Percentiles rank a stretch among this genome's conserved stretches.
phyloP scores from a whole-genome alignment of 2,888 invertebrate species.

The Ophion obscuratus region DNA sequence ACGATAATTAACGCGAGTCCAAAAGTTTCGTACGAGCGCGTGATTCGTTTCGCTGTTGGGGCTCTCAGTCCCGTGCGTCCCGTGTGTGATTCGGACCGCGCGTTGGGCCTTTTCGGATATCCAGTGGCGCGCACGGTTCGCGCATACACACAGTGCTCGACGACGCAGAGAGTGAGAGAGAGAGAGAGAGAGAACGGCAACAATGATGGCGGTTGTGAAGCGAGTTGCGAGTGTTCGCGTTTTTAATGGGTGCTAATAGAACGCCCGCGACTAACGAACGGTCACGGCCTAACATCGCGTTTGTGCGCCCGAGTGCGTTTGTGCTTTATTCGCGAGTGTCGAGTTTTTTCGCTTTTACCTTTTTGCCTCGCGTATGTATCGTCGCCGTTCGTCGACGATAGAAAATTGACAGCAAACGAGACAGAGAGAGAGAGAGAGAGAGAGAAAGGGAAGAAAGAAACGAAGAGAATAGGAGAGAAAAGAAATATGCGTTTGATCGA shows the following conservation, averaged over 20 bases:
- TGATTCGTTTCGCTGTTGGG: slow-evolving; percentile 9
- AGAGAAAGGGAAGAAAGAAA: not conserved
- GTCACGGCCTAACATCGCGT: slow-evolving; percentile 45
- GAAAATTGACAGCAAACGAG: slow-evolving; percentile 1
- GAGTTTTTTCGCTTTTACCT: not conserved
- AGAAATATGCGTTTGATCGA: slow-evolving; percentile 58
- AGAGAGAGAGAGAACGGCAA: slow-evolving; percentile 68
- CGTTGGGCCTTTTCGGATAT: not conserved
- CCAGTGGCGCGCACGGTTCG: not conserved
- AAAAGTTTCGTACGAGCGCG: slow-evolving; percentile 22
- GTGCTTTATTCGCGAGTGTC: slow-evolving; percentile 53
- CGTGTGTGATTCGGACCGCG: not conserved
- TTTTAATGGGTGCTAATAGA: slow-evolving; percentile 73
- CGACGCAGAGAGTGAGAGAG: not conserved
- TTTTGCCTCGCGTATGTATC: not conserved
- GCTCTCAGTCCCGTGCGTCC: not conserved
- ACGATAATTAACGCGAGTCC: slow-evolving; percentile 13
- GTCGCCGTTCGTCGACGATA: slow-evolving; percentile 1
- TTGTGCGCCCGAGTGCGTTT: slow-evolving; percentile 1
- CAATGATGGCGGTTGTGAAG: slow-evolving; percentile 78
- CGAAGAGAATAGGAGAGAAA: slow-evolving; percentile 3
- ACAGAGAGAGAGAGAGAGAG: not conserved
- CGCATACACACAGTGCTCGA: slow-evolving; percentile 45
- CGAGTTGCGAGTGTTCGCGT: slow-evolving; percentile 72
- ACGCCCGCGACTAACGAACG: slow-evolving; percentile 65